These are phyloP conservation scores for Pituophis catenifer DNA, from an alignment of 2,113 vertebrate genomes.

Conservation along the genomic window DNA sequence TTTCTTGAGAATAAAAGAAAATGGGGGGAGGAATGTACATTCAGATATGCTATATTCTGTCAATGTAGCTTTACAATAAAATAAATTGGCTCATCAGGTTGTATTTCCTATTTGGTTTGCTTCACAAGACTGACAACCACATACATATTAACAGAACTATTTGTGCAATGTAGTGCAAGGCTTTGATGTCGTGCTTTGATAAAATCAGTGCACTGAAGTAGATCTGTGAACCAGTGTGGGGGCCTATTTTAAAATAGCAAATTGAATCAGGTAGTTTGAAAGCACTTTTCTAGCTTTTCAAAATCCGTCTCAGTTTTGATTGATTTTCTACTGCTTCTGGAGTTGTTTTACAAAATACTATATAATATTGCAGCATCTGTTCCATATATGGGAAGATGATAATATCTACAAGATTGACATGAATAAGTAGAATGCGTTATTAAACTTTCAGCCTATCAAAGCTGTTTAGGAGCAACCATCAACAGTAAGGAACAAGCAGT, in stretches of 20 bases:
- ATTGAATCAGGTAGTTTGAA: neutral
- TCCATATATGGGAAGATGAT: neutral
- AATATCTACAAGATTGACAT: neutral
- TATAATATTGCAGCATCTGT: neutral
- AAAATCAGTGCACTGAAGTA: neutral
- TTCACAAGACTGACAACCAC: neutral
- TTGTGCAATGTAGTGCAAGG: neutral
- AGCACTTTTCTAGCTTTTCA: neutral
- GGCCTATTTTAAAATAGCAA: neutral
- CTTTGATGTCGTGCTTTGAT: neutral
- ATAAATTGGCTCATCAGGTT: neutral
- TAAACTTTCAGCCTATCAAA: neutral
- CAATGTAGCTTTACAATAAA: neutral
- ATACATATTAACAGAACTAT: neutral
- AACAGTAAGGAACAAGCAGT: neutral
- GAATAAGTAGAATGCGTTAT: neutral
- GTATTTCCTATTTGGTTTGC: neutral
- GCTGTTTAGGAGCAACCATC: neutral
- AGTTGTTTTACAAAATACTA: neutral
- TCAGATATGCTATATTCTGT: neutral
- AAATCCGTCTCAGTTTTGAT: neutral
- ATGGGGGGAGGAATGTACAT: neutral
- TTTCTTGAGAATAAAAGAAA: neutral
- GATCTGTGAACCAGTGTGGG: neutral
- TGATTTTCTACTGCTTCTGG: neutral